Evolutionary conservation across 2,888 invertebrate genomes (phyloP).

Genomic region (Drosophila acutilabella): DNA sequence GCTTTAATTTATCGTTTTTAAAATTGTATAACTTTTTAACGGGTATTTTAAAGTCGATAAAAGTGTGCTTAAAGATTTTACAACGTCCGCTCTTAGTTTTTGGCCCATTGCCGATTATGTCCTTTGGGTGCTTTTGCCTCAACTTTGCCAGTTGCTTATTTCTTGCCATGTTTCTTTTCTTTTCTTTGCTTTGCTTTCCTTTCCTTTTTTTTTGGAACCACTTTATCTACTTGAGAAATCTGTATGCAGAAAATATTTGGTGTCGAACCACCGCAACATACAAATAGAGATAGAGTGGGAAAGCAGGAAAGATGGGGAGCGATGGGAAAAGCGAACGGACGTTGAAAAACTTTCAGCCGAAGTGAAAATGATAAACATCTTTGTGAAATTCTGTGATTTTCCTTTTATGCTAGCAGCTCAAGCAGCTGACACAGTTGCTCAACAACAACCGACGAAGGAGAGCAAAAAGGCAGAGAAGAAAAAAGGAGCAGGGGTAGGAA

Average conservation of each 20-base stretch:
- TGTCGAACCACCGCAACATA: conserved; percentile 17
- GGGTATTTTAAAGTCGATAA: background rate
- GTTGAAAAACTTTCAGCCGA: conserved; percentile 68
- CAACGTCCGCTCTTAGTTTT: conserved; percentile 66
- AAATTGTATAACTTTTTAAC: background rate
- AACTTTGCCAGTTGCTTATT: conserved; percentile 53
- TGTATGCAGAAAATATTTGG: conserved; percentile 79
- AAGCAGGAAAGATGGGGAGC: background rate
- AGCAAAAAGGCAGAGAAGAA: background rate
- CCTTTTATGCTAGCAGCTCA: conserved; percentile 55
- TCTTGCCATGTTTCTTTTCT: conserved; percentile 28
- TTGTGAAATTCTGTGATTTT: conserved; percentile 77
- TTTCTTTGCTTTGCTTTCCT: conserved; percentile 26
- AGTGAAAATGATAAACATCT: conserved; percentile 82
- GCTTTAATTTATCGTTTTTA: no score
- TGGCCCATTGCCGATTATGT: conserved; percentile 79
- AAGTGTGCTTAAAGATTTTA: conserved; percentile 54
- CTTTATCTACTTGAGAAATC: conserved; percentile 76
- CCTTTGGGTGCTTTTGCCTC: conserved; percentile 75
- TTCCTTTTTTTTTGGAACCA: conserved; percentile 31
- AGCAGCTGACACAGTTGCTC: conserved; percentile 57
- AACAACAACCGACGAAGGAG: conserved; percentile 10
- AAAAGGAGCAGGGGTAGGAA: background rate
- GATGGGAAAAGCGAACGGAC: conserved; percentile 14
- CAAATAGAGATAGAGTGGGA: background rate